A percentile compares a stretch with the other conserved stretches of the same genome.
Evolutionary conservation across 2,888 invertebrate genomes (phyloP).

Genomic region (Argyresthia albistria): DNA sequence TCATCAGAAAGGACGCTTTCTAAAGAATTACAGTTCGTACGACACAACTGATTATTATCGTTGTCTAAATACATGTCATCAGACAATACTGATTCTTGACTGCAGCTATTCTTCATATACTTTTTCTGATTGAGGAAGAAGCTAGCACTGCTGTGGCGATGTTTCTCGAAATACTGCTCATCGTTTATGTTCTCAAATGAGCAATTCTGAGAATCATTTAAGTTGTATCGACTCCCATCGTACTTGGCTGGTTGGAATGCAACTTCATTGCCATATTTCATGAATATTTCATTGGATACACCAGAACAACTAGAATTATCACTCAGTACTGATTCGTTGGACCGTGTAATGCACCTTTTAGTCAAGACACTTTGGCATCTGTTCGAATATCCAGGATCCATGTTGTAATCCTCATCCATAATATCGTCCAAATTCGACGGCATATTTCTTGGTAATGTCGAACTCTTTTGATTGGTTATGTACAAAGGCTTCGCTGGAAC

Average conservation of each 20-base stretch:
- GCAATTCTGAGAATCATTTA: slow-evolving; percentile 60
- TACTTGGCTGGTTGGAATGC: slow-evolving; percentile 63
- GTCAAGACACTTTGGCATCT: slow-evolving; percentile 65
- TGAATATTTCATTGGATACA: slow-evolving; percentile 65
- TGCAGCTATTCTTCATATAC: slow-evolving; percentile 74
- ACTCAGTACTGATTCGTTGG: slow-evolving; percentile 67
- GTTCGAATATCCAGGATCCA: slow-evolving; percentile 39
- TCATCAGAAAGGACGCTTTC: slow-evolving; percentile 88
- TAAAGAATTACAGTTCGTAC: slow-evolving; percentile 82
- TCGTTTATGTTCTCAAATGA: slow-evolving; percentile 60
- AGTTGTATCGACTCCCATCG: slow-evolving; percentile 52
- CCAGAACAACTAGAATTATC: slow-evolving; percentile 67
- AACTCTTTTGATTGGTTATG: slow-evolving; percentile 52
- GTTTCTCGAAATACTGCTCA: slow-evolving; percentile 63
- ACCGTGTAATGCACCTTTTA: slow-evolving; percentile 71
- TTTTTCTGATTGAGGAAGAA: slow-evolving; percentile 83
- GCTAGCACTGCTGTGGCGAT: slow-evolving; percentile 82
- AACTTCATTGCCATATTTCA: slow-evolving; percentile 62
- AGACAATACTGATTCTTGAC: slow-evolving; percentile 85
- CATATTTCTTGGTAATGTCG: slow-evolving; percentile 64
- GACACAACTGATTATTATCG: slow-evolving; percentile 62
- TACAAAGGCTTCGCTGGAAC: slow-evolving; percentile 49
- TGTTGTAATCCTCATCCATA: slow-evolving; percentile 48
- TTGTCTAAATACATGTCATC: slow-evolving; percentile 73
- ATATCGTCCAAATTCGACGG: slow-evolving; percentile 68